Evolutionary conservation across 2,888 invertebrate genomes (phyloP).

Genomic region (Dasysyrphus albostriatus): DNA sequence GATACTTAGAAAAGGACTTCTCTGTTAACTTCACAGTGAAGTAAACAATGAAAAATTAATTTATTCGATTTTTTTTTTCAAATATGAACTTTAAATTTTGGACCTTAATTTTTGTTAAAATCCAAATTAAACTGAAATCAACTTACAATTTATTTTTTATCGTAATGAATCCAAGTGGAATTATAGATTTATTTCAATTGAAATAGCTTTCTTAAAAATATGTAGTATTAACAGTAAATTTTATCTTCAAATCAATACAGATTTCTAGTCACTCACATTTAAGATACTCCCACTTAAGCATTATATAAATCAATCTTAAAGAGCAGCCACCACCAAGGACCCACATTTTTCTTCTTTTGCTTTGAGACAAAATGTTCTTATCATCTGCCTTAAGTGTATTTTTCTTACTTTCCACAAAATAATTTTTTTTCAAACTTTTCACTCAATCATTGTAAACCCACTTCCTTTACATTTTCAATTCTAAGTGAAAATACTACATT

Average conservation of each 20-base stretch:
- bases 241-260: background rate
- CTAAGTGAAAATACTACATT: constrained; percentile 36
- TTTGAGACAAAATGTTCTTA: background rate
- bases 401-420: background rate
- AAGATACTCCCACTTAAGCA: background rate
- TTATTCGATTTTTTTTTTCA: too few relatives aligned
- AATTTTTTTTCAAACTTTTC: background rate
- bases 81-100: too few relatives aligned
- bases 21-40: too few relatives aligned
- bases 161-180: too few relatives aligned
- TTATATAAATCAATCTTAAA: background rate
- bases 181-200: too few relatives aligned
- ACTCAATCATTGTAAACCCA: background rate
- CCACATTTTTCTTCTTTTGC: background rate
- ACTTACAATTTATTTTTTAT: too few relatives aligned
- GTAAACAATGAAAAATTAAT: too few relatives aligned
- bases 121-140: too few relatives aligned
- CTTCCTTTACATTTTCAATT: background rate
- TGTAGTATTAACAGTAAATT: too few relatives aligned
- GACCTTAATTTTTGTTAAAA: too few relatives aligned
- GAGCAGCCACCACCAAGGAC: background rate
- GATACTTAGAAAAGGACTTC: too few relatives aligned
- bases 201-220: too few relatives aligned
- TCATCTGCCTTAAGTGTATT: constrained; percentile 3
- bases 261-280: background rate